These are phyloP conservation scores for Mystacides longicornis DNA, from an alignment of 2,888 invertebrate genomes.

Conservation along the genomic window DNA sequence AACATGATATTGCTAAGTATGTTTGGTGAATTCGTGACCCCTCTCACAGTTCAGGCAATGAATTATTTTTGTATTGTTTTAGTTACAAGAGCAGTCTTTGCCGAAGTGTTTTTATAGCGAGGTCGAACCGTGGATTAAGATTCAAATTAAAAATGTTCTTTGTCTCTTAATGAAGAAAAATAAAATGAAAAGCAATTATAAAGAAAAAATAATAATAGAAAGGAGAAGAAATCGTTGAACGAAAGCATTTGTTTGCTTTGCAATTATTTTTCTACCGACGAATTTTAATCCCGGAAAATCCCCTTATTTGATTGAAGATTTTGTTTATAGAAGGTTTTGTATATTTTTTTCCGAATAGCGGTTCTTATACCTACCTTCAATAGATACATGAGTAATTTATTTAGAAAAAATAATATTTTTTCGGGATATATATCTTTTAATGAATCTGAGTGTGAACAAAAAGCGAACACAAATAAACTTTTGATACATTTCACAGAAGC, in stretches of 20 bases:
- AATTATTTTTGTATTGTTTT: no score
- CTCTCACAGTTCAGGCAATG: no score
- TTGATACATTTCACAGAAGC: no score
- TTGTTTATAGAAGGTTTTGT: no score
- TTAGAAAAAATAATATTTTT: neutral
- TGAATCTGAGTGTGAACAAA: no score
- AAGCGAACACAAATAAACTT: no score
- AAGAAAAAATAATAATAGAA: no score
- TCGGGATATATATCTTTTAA: no score
- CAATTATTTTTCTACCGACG: conserved; percentile 10
- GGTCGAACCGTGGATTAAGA: conserved; percentile 18
- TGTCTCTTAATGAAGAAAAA: conserved; percentile 10
- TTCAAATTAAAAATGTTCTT: conserved; percentile 17
- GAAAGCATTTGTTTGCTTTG: conserved; percentile 7
- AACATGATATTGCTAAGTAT: no score
- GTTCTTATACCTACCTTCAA: neutral
- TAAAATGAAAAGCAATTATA: conserved; percentile 6
- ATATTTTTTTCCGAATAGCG: neutral
- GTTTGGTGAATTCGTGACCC: no score
- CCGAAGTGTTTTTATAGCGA: conserved; percentile 1
- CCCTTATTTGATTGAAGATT: neutral
- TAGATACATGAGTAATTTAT: neutral
- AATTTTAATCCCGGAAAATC: neutral
- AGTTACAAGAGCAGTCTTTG: no score
- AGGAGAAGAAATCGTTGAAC: no score